These are phyloP conservation scores for Oxyruncus cristatus DNA, from an alignment of 2,113 vertebrate genomes.

Conservation along the genomic window DNA sequence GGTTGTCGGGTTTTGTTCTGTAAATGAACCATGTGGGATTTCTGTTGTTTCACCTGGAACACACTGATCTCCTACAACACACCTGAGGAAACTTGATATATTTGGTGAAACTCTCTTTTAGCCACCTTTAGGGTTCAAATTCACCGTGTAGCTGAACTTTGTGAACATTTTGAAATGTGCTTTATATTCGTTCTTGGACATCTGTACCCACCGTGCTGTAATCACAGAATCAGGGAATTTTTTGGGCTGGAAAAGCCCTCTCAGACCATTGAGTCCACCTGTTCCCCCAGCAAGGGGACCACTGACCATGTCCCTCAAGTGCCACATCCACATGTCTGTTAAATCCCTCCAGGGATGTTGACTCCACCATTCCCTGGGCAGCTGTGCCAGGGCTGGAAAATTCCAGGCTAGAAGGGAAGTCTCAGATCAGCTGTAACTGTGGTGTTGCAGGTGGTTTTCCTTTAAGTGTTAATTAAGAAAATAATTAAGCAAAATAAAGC, in stretches of 20 bases:
- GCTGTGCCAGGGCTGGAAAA: neutral
- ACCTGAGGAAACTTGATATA: neutral
- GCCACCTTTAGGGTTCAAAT: neutral
- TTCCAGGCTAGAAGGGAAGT: neutral
- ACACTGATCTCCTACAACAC: neutral
- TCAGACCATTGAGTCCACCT: neutral
- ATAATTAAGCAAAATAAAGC: neutral
- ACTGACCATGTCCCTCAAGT: neutral
- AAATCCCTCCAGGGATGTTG: neutral
- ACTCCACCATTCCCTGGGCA: neutral
- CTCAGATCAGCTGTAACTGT: fast-evolving
- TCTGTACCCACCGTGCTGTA: fast-evolving
- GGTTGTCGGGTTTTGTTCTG: neutral
- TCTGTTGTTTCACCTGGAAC: neutral
- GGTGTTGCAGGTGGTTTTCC: neutral
- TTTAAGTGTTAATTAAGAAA: neutral
- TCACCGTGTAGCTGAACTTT: fast-evolving
- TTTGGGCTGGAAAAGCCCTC: neutral
- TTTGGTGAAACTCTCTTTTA: neutral
- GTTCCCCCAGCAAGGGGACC: neutral
- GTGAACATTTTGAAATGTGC: neutral
- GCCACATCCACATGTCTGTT: neutral
- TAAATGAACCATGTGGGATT: neutral
- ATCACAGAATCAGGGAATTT: neutral
- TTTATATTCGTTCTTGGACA: neutral